Evolutionary conservation across 2,888 invertebrate species (phyloP), one percentile per base, ranked within the genome.

Genomic region (Chelonus formosanus): DNA sequence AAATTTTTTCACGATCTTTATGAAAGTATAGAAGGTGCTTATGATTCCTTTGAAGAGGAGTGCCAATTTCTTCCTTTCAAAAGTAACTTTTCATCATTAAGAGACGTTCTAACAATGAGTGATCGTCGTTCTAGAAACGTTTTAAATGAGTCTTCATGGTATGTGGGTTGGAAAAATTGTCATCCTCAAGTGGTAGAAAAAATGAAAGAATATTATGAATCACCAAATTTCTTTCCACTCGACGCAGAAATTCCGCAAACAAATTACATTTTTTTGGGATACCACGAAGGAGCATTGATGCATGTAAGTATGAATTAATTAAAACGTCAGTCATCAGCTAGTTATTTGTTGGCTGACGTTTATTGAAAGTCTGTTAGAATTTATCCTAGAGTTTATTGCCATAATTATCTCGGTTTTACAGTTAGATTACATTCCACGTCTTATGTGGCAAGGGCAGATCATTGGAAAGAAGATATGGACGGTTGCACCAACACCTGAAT

Each of bases 371-470:
- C 20, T 20, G 20, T 20, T 20, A 20, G 20, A 20, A 20, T 20
- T 20, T 20, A 20, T 20, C 20, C 20, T 20, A 20, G 20, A 20
- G 1, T 20, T 34, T 5, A 35, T 7, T 45, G 20, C 20, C 40
- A 7, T 34, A 32, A 40, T 54, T 47, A n/a, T 50, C 3, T 8
- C 34, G 57, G 3, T 65, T 65, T 69, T 71, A 85, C 82, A 96
- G 96, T 85, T 96, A 81, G 96, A 96, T 85, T 95, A 94, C 80
- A 96, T 96, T 73, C 90, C 92, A 73, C 89, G 96, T 68, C 88
- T 96, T 40, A 95, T 96, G 89, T 96, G 96, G 96, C 96, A 96
- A 85, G 96, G 95, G 3, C 96, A 96, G 85, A 87, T 96, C 10
- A 88, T 88, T 74, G 96, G 96, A 0, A 90, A 89, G 75, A 97